These are phyloP conservation scores for Cercopithecus mona DNA, from an alignment of 2,113 vertebrate species.

Conservation along the genomic window DNA sequence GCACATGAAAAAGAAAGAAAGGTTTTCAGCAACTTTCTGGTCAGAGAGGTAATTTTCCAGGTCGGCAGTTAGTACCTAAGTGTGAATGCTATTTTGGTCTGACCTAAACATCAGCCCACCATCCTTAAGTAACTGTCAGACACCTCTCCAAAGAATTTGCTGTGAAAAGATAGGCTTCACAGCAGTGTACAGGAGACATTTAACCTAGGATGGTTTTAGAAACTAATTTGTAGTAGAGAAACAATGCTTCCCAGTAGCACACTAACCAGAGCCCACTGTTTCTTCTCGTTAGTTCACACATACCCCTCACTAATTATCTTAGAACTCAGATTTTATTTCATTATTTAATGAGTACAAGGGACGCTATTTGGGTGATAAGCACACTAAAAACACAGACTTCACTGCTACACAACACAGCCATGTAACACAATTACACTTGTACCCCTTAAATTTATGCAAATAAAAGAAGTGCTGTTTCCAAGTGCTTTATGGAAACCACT, in stretches of 20 bases:
- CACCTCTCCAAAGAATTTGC: background rate
- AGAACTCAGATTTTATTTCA: background rate
- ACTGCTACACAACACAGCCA: background rate
- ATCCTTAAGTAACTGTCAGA: background rate
- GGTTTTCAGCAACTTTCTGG: slow-evolving; percentile 50
- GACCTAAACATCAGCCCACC: background rate
- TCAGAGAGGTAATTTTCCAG: slow-evolving; percentile 42
- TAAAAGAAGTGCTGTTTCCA: background rate
- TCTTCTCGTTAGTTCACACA: background rate
- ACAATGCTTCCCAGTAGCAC: background rate
- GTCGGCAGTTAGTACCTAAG: background rate
- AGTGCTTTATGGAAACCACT: background rate
- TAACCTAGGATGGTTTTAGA: background rate
- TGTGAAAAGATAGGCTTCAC: background rate
- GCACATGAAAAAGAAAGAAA: background rate
- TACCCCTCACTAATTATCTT: background rate
- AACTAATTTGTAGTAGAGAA: background rate
- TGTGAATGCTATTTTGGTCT: background rate
- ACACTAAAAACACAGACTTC: background rate
- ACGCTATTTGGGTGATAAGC: background rate
- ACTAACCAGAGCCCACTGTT: background rate
- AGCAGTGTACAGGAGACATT: background rate
- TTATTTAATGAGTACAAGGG: background rate
- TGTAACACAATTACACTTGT: background rate
- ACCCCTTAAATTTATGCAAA: background rate